These are phyloP conservation scores for Stenopsyche tienmushanensis DNA, from an alignment of 1,140 invertebrate species.

Conservation along the genomic window DNA sequence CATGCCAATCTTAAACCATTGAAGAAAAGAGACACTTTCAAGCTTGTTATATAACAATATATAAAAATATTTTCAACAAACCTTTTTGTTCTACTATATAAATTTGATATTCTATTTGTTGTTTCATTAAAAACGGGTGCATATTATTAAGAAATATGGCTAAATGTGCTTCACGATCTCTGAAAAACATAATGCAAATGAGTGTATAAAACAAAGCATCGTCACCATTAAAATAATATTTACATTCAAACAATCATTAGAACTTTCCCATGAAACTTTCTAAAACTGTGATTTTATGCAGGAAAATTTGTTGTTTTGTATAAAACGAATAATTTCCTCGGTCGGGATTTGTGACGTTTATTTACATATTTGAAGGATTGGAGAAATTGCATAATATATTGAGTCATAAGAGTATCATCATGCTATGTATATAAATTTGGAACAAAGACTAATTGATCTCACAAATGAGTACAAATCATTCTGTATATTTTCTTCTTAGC, in stretches of 20 bases:
- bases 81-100: constrained; percentile 92
- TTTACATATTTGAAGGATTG: too few species aligned
- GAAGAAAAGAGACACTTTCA: background rate
- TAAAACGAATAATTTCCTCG: too few species aligned
- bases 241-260: too few species aligned
- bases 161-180: constrained; percentile 83
- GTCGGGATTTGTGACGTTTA: too few species aligned
- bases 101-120: constrained; percentile 91
- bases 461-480: too few species aligned
- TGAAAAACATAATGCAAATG: constrained; percentile 45
- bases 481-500: background rate
- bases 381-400: too few species aligned
- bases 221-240: too few species aligned
- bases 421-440: background rate
- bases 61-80: constrained; percentile 45
- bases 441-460: too few species aligned
- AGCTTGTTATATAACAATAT: background rate
- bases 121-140: constrained; percentile 86
- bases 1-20: background rate
- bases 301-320: too few species aligned
- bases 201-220: constrained; percentile 12
- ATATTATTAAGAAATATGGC: constrained; percentile 82
- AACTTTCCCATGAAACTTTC: too few species aligned
- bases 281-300: too few species aligned
- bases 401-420: too few species aligned